phyloP scores from a whole-genome alignment of 2,888 invertebrate genomes.

The Scaptomyza tumidula region DNA sequence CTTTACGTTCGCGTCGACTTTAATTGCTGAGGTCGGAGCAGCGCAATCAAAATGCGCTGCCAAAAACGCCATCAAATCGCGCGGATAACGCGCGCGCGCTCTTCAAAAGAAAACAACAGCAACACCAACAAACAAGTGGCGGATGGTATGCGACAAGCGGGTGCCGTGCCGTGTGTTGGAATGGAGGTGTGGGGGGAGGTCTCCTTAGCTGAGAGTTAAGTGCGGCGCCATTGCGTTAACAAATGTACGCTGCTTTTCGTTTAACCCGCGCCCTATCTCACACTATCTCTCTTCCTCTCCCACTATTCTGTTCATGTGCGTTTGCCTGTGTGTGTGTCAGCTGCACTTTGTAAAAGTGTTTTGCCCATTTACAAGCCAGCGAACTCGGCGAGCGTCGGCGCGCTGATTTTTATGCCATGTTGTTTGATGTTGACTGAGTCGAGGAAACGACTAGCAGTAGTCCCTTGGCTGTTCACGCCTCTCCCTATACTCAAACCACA shows the following conservation, averaged over 20 bases:
- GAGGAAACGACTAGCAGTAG: constrained; percentile 22
- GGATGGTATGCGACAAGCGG: not conserved
- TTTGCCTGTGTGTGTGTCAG: constrained; percentile 21
- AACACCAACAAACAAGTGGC: constrained; percentile 61
- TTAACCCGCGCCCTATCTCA: not conserved
- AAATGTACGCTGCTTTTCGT: constrained; percentile 42
- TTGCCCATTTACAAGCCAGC: constrained; percentile 77
- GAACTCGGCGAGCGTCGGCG: constrained; percentile 54
- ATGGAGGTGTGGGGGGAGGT: not conserved
- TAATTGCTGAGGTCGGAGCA: constrained; percentile 59
- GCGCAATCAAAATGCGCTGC: constrained; percentile 60
- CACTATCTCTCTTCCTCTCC: not conserved
- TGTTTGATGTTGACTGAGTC: constrained; percentile 64
- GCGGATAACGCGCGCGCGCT: constrained; percentile 68
- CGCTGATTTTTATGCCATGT: constrained; percentile 74
- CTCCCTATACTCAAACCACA: not conserved
- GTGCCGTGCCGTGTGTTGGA: too few species aligned
- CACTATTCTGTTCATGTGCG: constrained; percentile 2
- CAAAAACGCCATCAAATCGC: constrained; percentile 75
- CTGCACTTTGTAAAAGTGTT: constrained; percentile 79
- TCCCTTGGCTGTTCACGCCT: constrained; percentile 10
- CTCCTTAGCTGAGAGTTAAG: constrained; percentile 63
- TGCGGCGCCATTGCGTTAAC: constrained; percentile 65
- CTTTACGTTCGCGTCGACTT: constrained; percentile 64
- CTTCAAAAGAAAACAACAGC: constrained; percentile 57